Evolutionary conservation across 2,888 invertebrate genomes (phyloP).

Genomic region (Plagiodera versicolora): DNA sequence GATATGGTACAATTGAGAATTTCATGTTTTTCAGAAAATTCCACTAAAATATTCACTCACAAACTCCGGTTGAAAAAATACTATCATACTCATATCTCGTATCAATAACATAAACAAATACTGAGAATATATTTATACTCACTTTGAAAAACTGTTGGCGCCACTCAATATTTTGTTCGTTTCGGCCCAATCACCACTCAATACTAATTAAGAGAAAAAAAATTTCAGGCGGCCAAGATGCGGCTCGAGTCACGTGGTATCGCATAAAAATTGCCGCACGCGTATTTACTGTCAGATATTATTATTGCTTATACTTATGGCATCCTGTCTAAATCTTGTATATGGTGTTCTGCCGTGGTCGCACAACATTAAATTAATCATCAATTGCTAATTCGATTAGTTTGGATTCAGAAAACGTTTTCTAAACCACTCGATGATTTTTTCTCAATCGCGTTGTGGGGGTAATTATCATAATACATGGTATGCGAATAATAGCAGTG

Average conservation of each 20-base stretch:
- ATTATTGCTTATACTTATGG: slow-evolving; percentile 24
- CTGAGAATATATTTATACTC: neutral
- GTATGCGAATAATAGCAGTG: neutral
- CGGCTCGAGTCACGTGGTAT: slow-evolving; percentile 27
- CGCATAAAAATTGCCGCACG: slow-evolving; percentile 33
- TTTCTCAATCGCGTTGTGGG: neutral
- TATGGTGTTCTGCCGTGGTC: slow-evolving; percentile 22
- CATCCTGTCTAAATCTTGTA: slow-evolving; percentile 31
- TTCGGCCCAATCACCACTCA: slow-evolving; percentile 1
- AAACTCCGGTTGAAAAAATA: too few relatives aligned
- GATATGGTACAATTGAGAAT: too few relatives aligned
- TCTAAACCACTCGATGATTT: slow-evolving; percentile 8
- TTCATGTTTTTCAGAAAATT: too few relatives aligned
- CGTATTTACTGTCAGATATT: slow-evolving; percentile 30
- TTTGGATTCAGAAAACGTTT: slow-evolving; percentile 28
- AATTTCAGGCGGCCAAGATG: slow-evolving; percentile 22
- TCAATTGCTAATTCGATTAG: slow-evolving; percentile 22
- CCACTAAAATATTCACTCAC: too few relatives aligned
- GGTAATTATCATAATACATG: neutral
- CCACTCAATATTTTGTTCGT: neutral
- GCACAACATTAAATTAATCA: slow-evolving; percentile 23
- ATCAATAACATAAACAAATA: too few relatives aligned
- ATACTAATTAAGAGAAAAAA: slow-evolving; percentile 1
- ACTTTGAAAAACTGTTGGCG: neutral
- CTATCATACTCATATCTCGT: too few relatives aligned